Conservation (phyloP, 2,113 vertebrate genomes). For the Phodopus roborovskii region DNA sequence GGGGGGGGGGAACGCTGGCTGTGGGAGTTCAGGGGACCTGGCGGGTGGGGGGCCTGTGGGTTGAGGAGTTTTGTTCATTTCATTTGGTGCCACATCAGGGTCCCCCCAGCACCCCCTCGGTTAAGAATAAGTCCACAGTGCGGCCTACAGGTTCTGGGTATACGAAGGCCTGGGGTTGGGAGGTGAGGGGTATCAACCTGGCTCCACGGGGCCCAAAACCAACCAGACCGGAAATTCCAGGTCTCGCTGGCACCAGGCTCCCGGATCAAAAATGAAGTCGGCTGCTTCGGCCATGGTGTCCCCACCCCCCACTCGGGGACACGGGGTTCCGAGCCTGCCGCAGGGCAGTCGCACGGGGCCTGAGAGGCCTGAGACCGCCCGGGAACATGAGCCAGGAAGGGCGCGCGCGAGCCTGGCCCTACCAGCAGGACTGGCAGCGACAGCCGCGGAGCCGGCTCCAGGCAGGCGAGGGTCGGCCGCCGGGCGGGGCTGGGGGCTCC, state of each 20-base stretch:
- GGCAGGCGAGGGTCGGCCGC: conserved; percentile 72
- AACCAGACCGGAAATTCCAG: conserved; percentile 82
- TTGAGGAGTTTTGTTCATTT: conserved; percentile 99
- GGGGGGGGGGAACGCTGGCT: conserved; percentile 95
- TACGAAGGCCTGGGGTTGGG: conserved; percentile 82
- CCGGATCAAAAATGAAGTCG: conserved; percentile 74
- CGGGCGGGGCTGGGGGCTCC: conserved; percentile 79
- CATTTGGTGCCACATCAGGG: conserved; percentile 97
- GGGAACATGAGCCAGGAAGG: conserved; percentile 44
- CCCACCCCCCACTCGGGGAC: conserved; percentile 75
- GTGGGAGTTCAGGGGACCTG: conserved; percentile 96
- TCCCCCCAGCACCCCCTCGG: conserved; percentile 87
- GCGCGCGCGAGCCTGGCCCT: conserved; percentile 55
- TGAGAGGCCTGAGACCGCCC: conserved; percentile 53
- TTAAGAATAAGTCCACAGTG: conserved; percentile 81
- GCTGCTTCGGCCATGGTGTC: conserved; percentile 71
- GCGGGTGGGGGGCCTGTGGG: conserved; percentile 97
- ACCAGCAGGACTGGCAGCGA: conserved; percentile 50
- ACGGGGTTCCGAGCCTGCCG: conserved; percentile 71
- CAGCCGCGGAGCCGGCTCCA: conserved; percentile 49
- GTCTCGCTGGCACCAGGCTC: conserved; percentile 82
- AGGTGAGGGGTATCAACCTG: conserved; percentile 81
- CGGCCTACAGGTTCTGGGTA: conserved; percentile 82
- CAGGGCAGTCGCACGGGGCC: conserved; percentile 9
- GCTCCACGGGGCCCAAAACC: conserved; percentile 80